Evolutionary conservation across 2,113 vertebrate species (phyloP).

Genomic region (Pelmatolapia mariae): DNA sequence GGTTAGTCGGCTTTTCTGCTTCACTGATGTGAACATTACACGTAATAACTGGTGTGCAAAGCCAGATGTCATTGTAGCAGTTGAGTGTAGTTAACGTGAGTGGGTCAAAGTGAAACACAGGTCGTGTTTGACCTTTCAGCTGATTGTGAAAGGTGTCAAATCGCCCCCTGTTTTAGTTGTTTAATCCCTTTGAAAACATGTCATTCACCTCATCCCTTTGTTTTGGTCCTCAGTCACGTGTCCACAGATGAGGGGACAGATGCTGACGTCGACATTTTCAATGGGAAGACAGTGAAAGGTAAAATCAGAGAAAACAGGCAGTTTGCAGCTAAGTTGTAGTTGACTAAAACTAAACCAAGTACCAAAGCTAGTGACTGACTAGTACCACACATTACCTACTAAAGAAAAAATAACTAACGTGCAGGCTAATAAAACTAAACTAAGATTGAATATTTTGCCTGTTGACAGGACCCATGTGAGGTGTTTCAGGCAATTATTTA

Average conservation of each 20-base stretch:
- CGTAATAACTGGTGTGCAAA: not conserved
- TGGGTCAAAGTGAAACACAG: not conserved
- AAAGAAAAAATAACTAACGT: not conserved
- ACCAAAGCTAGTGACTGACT: not conserved
- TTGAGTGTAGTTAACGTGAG: not conserved
- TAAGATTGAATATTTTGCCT: not conserved
- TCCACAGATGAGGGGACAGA: not conserved
- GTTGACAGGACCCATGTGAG: not conserved
- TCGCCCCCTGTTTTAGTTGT: not conserved
- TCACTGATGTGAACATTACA: not conserved
- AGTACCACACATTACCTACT: not conserved
- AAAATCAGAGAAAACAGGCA: not conserved
- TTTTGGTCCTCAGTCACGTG: conserved; percentile 13
- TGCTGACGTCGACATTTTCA: conserved; percentile 11
- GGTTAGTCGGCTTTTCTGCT: not conserved
- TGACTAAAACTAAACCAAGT: not conserved
- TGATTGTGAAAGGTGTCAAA: not conserved
- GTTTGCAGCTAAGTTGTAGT: not conserved
- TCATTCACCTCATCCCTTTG: not conserved
- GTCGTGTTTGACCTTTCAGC: not conserved
- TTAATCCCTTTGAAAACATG: not conserved
- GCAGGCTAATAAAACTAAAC: not conserved
- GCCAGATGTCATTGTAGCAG: not conserved
- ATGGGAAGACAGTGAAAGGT: conserved; percentile 40
- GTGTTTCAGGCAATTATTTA: not conserved